Evolutionary conservation across 2,113 vertebrate species (phyloP), one percentile per base, ranked within the genome.

Genomic region (Steatornis caripensis): DNA sequence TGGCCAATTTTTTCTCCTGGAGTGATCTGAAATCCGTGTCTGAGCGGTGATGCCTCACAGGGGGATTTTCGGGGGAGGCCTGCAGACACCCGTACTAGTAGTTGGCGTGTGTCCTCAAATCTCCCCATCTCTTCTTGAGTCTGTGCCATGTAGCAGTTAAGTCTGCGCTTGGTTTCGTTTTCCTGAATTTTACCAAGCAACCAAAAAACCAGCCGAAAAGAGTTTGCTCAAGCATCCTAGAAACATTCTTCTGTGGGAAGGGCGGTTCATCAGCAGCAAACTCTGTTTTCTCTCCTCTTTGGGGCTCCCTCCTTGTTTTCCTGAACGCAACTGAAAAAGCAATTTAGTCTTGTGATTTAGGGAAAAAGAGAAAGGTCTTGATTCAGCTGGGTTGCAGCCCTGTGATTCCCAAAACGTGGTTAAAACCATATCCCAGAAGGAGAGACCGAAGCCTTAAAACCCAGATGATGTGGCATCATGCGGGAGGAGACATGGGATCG

Each of bases 401-500:
- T 64, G 13, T 29, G 29, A 41, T 54, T 5, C 24, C 29, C 15
- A 6, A 41, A 87, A 72, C 2, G 0, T 41, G 36, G 45, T 93
- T 84, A 46, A 64, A 87, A 62, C 58, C 37, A 80, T 65, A n/a
- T 71, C 70, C 26, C 6, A 16, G 21, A 29, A 61, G 51, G 22
- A 58, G 34, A 72, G 36, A n/a, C 34, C 57, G 65, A 36, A 72
- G 5, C 53, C 53, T 46, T 84, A 70, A 84, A 94, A 84, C 12
- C 12, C 66, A 34, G 10, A 61, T 36, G n/a, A 65, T 81, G 39
- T 0, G 0, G 14, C 36, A 45, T 51, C 21, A 26, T 37, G n/a
- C 0, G 0, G 0, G 12, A 36, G 46, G 58, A 70, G 27, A 16
- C 4, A 0, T 7, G n/a, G 29, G 39, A 24, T 57, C 2, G 1